Conservation (phyloP, 1,140 invertebrate species). For the Eupristina koningsbergeri region DNA sequence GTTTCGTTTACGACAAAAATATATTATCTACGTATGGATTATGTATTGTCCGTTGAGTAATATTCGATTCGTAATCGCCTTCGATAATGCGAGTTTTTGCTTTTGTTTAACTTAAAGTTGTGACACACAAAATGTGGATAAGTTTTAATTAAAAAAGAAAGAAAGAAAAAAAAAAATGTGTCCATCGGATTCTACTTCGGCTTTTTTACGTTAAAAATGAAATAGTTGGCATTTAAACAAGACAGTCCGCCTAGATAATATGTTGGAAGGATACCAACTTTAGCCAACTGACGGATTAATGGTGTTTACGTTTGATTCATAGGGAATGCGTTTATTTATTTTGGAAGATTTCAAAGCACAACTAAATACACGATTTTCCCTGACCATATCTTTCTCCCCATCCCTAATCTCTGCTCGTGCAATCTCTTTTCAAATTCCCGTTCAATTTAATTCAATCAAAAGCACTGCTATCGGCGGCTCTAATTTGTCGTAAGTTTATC, state of each 20-base stretch:
- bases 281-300: no score
- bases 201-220: no score
- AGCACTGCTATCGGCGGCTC: background rate
- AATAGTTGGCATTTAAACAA: no score
- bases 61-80: background rate
- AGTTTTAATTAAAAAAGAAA: no score
- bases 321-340: background rate
- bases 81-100: no score
- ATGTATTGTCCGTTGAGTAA: background rate
- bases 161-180: no score
- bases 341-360: background rate
- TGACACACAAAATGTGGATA: no score
- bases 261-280: background rate
- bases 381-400: no score
- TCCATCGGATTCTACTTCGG: no score
- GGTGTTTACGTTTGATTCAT: no score
- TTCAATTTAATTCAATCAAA: background rate
- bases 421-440: background rate
- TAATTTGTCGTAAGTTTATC: background rate
- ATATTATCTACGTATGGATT: background rate
- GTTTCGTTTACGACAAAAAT: background rate
- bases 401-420: background rate
- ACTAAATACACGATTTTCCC: no score
- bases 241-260: no score
- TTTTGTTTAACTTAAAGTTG: background rate